phyloP scores from a whole-genome alignment of 2,888 invertebrate genomes.

The Tridacna gigas region DNA sequence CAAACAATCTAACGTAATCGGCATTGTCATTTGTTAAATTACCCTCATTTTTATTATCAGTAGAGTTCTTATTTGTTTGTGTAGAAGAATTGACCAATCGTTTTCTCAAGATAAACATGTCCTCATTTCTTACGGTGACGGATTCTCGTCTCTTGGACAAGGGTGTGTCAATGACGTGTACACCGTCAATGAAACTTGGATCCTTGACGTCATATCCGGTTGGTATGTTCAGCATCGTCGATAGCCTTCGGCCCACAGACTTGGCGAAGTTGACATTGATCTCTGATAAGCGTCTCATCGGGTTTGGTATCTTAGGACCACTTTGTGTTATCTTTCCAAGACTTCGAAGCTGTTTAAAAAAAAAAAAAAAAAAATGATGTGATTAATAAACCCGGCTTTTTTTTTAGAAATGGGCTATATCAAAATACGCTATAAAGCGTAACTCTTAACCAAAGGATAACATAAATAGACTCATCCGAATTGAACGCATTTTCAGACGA shows the following conservation, averaged over 20 bases:
- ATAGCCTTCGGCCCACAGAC: constrained; percentile 64
- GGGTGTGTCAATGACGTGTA: constrained; percentile 47
- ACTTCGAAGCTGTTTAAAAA: constrained; percentile 2
- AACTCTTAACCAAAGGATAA: too few relatives aligned
- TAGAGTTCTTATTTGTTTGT: constrained; percentile 9
- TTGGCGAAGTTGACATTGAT: constrained; percentile 60
- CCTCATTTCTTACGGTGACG: constrained; percentile 60
- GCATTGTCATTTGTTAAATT: background rate
- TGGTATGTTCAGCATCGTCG: constrained; percentile 64
- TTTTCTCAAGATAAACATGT: constrained; percentile 1
- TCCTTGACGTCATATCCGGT: constrained; percentile 61
- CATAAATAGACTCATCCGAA: too few relatives aligned
- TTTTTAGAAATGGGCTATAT: too few relatives aligned
- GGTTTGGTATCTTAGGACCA: constrained; percentile 26
- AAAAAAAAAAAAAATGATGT: too few relatives aligned
- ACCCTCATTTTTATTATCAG: background rate
- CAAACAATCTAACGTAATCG: background rate
- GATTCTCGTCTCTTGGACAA: constrained; percentile 61
- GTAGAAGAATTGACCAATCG: constrained; percentile 9
- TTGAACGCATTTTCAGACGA: too few relatives aligned
- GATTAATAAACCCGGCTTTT: too few relatives aligned
- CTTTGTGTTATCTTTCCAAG: background rate
- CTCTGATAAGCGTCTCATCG: constrained; percentile 50
- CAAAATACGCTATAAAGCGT: too few relatives aligned
- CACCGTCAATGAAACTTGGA: constrained; percentile 40